Percentiles rank a stretch among this genome's conserved stretches.
Evolutionary conservation across 2,888 invertebrate species (phyloP).

Genomic region (Pachliopta kotzebuea): DNA sequence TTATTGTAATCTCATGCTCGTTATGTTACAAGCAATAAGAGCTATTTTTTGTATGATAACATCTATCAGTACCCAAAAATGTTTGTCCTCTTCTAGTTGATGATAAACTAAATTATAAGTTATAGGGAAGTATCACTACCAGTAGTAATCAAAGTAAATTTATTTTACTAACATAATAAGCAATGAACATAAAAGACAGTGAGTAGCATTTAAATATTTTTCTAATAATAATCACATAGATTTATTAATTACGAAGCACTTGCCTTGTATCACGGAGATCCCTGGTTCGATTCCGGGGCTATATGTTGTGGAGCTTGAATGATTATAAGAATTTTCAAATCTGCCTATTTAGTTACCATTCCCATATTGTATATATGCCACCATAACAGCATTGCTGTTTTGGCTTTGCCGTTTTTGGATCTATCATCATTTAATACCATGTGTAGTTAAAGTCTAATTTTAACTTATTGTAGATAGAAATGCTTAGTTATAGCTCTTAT

Average conservation of each 20-base stretch:
- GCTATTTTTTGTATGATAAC: not conserved
- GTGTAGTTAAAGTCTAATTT: not conserved
- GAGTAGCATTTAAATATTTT: not conserved
- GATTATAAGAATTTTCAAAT: too few species aligned
- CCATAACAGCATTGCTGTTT: too few species aligned
- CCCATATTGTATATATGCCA: too few species aligned
- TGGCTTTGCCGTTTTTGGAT: too few species aligned
- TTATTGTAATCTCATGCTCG: slow-evolving; percentile 25
- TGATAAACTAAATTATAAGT: not conserved
- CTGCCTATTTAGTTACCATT: too few species aligned
- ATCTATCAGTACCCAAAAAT: not conserved
- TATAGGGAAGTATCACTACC: not conserved
- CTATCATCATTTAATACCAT: too few species aligned
- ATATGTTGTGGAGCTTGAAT: too few species aligned
- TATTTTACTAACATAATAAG: slow-evolving; percentile 3
- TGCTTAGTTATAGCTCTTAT: slow-evolving; percentile 1
- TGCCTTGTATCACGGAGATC: too few species aligned
- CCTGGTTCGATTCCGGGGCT: too few species aligned
- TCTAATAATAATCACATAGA: not conserved
- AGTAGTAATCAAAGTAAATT: not conserved
- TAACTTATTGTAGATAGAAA: not conserved
- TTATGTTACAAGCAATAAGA: slow-evolving; percentile 6
- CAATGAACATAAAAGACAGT: not conserved
- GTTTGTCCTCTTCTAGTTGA: not conserved
- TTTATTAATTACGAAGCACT: not conserved